Base-by-base conservation (phyloP, 2,888 invertebrate genomes). In the Drosophila barbarae region DNA sequence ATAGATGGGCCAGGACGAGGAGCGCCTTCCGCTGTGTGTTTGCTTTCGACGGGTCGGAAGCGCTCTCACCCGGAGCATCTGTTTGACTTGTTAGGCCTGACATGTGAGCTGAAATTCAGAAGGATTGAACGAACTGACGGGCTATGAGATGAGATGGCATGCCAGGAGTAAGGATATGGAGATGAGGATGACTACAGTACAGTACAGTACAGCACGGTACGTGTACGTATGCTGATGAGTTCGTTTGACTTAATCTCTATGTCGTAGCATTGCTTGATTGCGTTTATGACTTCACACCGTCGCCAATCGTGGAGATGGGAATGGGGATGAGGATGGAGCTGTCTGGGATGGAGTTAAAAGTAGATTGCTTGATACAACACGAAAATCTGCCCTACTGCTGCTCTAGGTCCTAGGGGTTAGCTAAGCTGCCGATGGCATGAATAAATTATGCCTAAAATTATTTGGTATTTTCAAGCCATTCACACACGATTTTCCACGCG, bases 381-480 rank as follows among this genome's bases (percentile, higher is more conserved):
- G 23, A 42, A 42, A 13, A 15, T 34, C 34, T 49, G 49, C 18
- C 32, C 61, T 61, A 50, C 30, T 28, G 30, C 18, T 44, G 44
- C 30, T 42, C 42, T 53, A 23, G 55, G 23, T 32, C 56, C 56
- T 63, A 23, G 21, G 36, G 42, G 52, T 52, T 65, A 38, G 61
- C 61, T 63, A 52, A 44, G 61, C 61, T 63, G 61, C 15, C 52
- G 42, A 63, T 65, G 66, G 66, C 66, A 26, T 52, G 61, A 63
- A 63, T 63, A 63, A 63, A 65, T 65, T 65, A 66, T 52, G 52
- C 36, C 66, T 63, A 65, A 60, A 49, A 63, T 65, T 66, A 36
- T 52, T 36, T 50, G 23, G 34, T 23, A 42, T 50, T 50, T 42
- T 42, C 15, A 44, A 15, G 18, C 9, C 65, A 38, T 44, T 50